Conservation (phyloP, 2,888 invertebrate genomes). For the Orchesella flavescens region DNA sequence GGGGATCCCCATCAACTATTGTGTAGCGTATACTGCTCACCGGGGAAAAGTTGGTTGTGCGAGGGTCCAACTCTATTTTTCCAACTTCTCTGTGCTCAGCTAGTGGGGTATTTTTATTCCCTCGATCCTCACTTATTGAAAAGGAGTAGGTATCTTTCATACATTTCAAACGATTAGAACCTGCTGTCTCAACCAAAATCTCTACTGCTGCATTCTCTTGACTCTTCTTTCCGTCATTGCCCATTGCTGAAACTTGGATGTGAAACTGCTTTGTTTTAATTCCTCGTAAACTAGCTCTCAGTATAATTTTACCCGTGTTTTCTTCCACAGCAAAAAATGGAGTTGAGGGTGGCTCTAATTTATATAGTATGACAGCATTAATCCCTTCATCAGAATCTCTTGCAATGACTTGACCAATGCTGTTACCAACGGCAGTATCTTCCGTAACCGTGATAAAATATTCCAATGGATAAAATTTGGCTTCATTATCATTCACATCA, state of each 20-base stretch:
- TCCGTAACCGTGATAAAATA: constrained; percentile 87
- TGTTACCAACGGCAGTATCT: constrained; percentile 79
- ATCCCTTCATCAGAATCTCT: constrained; percentile 91
- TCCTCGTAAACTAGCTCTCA: constrained; percentile 81
- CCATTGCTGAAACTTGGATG: constrained; percentile 85
- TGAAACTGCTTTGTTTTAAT: constrained; percentile 81
- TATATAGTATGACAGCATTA: constrained; percentile 87
- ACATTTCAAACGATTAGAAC: constrained; percentile 80
- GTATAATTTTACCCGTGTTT: constrained; percentile 83
- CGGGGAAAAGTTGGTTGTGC: constrained; percentile 39
- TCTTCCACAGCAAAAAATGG: constrained; percentile 87
- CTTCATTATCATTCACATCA: constrained; percentile 94
- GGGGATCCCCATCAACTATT: constrained; percentile 87
- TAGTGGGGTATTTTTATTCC: constrained; percentile 74
- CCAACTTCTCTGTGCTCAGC: constrained; percentile 76
- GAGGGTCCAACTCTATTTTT: constrained; percentile 56
- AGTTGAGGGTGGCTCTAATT: constrained; percentile 83
- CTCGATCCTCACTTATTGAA: constrained; percentile 87
- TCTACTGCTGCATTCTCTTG: constrained; percentile 86
- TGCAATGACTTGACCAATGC: constrained; percentile 85
- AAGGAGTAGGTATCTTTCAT: constrained; percentile 85
- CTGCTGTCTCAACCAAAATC: constrained; percentile 80
- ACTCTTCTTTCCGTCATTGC: constrained; percentile 85
- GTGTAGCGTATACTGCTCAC: constrained; percentile 79
- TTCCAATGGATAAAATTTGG: constrained; percentile 90